phyloP scores from a whole-genome alignment of 2,888 invertebrate species.

The Cephus nigrinus region DNA sequence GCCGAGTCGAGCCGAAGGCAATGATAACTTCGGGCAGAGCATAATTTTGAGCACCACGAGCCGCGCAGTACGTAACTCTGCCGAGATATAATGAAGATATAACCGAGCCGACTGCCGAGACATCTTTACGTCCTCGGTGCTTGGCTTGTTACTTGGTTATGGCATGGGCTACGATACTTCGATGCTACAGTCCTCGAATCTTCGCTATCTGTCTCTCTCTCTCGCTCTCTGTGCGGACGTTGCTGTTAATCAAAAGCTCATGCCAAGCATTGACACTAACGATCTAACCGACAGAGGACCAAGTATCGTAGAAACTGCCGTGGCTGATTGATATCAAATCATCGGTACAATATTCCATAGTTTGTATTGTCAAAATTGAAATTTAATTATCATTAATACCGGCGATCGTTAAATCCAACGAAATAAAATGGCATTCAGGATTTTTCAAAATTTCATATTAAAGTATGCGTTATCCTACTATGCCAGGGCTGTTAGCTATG shows the following conservation, averaged over 20 bases:
- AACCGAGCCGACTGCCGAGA: conserved; percentile 60
- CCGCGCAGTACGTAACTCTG: conserved; percentile 60
- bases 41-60: conserved; percentile 54
- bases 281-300: conserved; percentile 10
- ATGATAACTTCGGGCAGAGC: conserved; percentile 60
- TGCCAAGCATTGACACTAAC: conserved; percentile 29
- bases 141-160: conserved; percentile 56
- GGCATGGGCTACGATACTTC: conserved; percentile 27
- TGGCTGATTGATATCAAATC: too few species aligned
- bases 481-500: neutral
- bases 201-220: conserved; percentile 7
- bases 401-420: too few species aligned
- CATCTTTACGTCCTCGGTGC: conserved; percentile 60
- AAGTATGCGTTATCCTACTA: too few species aligned
- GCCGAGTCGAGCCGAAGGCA: conserved; percentile 52
- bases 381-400: too few species aligned
- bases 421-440: too few species aligned
- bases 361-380: too few species aligned
- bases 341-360: too few species aligned
- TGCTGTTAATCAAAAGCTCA: conserved; percentile 56
- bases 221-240: conserved; percentile 33
- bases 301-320: too few species aligned
- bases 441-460: too few species aligned
- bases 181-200: neutral
- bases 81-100: conserved; percentile 63